These are phyloP conservation scores for Ectropis grisescens DNA, from an alignment of 1,140 invertebrate species.

Conservation along the genomic window DNA sequence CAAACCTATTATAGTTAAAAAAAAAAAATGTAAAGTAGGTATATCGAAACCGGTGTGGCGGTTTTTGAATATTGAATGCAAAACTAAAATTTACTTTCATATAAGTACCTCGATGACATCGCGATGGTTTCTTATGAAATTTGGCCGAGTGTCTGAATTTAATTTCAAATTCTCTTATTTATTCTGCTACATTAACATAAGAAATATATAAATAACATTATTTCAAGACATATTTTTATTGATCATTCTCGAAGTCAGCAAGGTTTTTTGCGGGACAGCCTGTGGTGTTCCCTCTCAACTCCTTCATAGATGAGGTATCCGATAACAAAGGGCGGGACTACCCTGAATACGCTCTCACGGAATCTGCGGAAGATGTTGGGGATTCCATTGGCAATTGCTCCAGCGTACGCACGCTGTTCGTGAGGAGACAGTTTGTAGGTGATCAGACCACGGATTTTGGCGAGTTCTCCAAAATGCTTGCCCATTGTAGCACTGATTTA, in stretches of 20 bases:
- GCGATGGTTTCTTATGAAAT: too few relatives aligned
- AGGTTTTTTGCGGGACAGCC: conserved; percentile 86
- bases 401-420: conserved; percentile 88
- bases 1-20: too few relatives aligned
- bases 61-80: too few relatives aligned
- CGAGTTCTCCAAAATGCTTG: conserved; percentile 83
- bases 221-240: conserved; percentile 73
- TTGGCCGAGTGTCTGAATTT: too few relatives aligned
- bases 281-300: conserved; percentile 77
- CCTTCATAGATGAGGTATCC: conserved; percentile 83
- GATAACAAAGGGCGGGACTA: conserved; percentile 80
- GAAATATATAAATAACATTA: not conserved
- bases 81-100: too few relatives aligned
- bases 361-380: conserved; percentile 83
- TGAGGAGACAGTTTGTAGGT: conserved; percentile 88
- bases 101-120: too few relatives aligned
- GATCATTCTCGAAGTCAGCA: conserved; percentile 89
- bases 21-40: too few relatives aligned
- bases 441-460: conserved; percentile 86
- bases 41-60: too few relatives aligned
- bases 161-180: too few relatives aligned
- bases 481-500: too few relatives aligned
- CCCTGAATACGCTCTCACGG: conserved; percentile 75
- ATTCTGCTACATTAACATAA: too few relatives aligned
- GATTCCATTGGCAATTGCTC: conserved; percentile 81